phyloP scores from a whole-genome alignment of 2,888 invertebrate species.

The Glaucopsyche alexis region DNA sequence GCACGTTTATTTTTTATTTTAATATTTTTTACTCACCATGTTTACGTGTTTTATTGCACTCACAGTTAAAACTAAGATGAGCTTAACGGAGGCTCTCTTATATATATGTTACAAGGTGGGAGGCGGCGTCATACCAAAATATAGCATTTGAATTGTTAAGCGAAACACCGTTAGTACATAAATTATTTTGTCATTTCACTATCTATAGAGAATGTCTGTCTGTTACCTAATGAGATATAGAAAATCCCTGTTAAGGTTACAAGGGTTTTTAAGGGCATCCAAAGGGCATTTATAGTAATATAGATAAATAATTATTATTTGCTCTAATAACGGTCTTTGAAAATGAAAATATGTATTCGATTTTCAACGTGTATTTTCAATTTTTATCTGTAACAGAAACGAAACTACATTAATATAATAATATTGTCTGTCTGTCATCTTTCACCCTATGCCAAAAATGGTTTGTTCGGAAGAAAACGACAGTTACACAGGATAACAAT shows the following conservation, averaged over 20 bases:
- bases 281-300: background rate
- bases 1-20: background rate
- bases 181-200: slow-evolving; percentile 12
- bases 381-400: no score
- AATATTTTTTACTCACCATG: slow-evolving; percentile 19
- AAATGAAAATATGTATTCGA: no score
- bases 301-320: no score
- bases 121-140: background rate
- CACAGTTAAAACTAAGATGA: slow-evolving; percentile 16
- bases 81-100: slow-evolving; percentile 12
- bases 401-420: no score
- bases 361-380: no score
- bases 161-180: slow-evolving; percentile 6
- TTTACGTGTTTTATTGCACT: slow-evolving; percentile 2
- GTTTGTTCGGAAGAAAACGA: no score
- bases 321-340: no score
- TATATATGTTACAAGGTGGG: slow-evolving; percentile 16
- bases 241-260: background rate
- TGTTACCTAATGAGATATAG: background rate
- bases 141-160: slow-evolving; percentile 14
- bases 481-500: no score
- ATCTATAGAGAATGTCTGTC: background rate
- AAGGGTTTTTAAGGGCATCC: background rate
- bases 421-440: no score
- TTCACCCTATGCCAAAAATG: no score